Base-by-base conservation (phyloP, 2,797 vertebrate species). In the Acanthiza pusilla region DNA sequence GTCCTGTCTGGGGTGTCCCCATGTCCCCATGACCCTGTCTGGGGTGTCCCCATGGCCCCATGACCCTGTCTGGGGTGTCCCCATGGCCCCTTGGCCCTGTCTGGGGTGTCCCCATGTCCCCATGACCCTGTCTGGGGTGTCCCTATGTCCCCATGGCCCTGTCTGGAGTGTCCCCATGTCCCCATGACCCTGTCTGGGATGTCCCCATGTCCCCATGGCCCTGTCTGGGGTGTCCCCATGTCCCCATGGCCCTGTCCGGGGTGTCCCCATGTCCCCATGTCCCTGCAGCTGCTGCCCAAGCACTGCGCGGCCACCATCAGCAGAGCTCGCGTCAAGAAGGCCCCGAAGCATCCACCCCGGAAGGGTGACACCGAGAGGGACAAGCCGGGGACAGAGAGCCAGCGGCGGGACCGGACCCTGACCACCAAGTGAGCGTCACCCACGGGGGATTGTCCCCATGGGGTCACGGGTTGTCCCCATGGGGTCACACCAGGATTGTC, bases 361-460 rank as follows among this genome's bases (percentile, higher is more conserved):
- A 99, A 98, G 91, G 98, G 98, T 58, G 99, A 99, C 42, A 94
- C 98, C 1, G 98, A 97, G 94, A 98, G 98, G 86, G 98, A 99
- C 91, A 99, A 99, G 62, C 99, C 99, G 0, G 99, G 99, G 4
- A 96, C 98, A 0, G 99, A 99, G 96, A 99, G 99, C 96, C 98
- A 98, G 82, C 98, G 99, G 77, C 99, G 98, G 94, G 98, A 99
- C 97, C 96, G 99, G 38, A 97, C 95, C 20, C 27, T 99, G 42
- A 95, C 95, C 87, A 99, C 99, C 96, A 99, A 98, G 99, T 99
- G 95, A 98, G 99, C 2, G 23, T 14, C 66, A 16, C 34, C 38
- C 0, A 5, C 55, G 5, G 5, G 21, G 42, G 29, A 22, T 2
- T n/a, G 72, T 50, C 57, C 57, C 45, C 73, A 13, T 1, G n/a